Evolutionary conservation across 1,140 invertebrate genomes (phyloP).

Genomic region (Hirudo medicinalis): DNA sequence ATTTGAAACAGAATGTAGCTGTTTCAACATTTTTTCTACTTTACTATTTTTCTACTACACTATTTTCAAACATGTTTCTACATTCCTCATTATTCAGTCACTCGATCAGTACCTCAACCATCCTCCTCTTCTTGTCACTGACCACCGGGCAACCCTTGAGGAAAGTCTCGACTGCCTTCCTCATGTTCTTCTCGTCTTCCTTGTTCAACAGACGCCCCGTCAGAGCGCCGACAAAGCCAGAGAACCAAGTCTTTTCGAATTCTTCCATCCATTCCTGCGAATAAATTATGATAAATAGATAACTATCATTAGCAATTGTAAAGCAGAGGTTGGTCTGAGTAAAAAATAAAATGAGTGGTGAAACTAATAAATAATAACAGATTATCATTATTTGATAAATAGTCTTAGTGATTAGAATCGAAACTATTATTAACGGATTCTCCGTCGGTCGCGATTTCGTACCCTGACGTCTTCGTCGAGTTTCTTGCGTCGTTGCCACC

Average conservation of each 20-base stretch:
- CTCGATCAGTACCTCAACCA: constrained; percentile 31
- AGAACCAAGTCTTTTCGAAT: constrained; percentile 52
- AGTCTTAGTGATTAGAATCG: too few species aligned
- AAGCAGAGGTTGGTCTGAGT: too few species aligned
- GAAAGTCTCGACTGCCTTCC: background rate
- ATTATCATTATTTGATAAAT: too few species aligned
- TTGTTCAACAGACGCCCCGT: constrained; percentile 34
- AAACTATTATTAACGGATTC: too few species aligned
- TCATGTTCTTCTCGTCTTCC: background rate
- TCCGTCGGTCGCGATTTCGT: constrained; percentile 61
- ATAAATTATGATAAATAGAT: constrained; percentile 19
- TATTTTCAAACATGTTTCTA: too few species aligned
- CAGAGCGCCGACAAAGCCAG: constrained; percentile 50
- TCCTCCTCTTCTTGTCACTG: constrained; percentile 35
- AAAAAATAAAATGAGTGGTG: too few species aligned
- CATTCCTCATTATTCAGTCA: constrained; percentile 11
- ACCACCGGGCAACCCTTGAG: constrained; percentile 39
- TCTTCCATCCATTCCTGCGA: constrained; percentile 47
- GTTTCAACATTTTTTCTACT: too few species aligned
- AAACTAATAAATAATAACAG: too few species aligned
- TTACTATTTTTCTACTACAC: too few species aligned
- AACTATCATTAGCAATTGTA: background rate
- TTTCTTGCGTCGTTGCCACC: constrained; percentile 23
- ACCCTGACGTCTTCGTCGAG: constrained; percentile 40
- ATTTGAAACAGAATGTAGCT: too few species aligned